Evolutionary conservation across 2,888 invertebrate genomes (phyloP).

Genomic region (Congeria kusceri): DNA sequence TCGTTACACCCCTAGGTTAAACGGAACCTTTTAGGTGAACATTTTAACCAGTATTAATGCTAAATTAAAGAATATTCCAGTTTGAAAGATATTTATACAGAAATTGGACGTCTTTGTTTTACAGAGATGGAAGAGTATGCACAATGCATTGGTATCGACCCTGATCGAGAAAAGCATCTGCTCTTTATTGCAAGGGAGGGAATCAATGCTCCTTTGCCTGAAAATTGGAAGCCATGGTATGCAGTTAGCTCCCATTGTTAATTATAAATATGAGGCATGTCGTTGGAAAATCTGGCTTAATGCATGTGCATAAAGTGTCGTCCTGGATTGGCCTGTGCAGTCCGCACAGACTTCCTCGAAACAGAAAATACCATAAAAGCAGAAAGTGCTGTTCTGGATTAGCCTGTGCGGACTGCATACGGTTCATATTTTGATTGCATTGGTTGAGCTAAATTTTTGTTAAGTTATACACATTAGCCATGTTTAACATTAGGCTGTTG

Average conservation of each 20-base stretch:
- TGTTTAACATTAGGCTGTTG: too few relatives aligned
- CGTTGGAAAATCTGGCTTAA: neutral
- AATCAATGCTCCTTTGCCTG: slow-evolving; percentile 94
- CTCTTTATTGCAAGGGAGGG: slow-evolving; percentile 95
- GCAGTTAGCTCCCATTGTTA: neutral
- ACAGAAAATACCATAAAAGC: too few relatives aligned
- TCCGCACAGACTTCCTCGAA: too few relatives aligned
- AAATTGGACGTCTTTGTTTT: slow-evolving; percentile 47
- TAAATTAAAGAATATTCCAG: too few relatives aligned
- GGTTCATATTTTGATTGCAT: too few relatives aligned
- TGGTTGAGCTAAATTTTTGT: too few relatives aligned
- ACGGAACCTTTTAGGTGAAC: neutral
- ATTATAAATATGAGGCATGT: neutral
- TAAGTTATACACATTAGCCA: neutral
- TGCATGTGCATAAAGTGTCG: neutral
- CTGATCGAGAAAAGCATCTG: slow-evolving; percentile 92
- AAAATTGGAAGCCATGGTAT: slow-evolving; percentile 85
- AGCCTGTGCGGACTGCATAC: neutral
- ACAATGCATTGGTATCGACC: slow-evolving; percentile 90
- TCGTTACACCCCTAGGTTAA: too few relatives aligned
- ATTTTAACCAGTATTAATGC: slow-evolving; percentile 6
- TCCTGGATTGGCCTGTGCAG: too few relatives aligned
- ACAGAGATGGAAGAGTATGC: slow-evolving; percentile 95
- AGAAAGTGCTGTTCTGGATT: too few relatives aligned
- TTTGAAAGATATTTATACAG: too few relatives aligned